phyloP scores from a whole-genome alignment of 2,797 vertebrate genomes.

The Fratercula arctica region DNA sequence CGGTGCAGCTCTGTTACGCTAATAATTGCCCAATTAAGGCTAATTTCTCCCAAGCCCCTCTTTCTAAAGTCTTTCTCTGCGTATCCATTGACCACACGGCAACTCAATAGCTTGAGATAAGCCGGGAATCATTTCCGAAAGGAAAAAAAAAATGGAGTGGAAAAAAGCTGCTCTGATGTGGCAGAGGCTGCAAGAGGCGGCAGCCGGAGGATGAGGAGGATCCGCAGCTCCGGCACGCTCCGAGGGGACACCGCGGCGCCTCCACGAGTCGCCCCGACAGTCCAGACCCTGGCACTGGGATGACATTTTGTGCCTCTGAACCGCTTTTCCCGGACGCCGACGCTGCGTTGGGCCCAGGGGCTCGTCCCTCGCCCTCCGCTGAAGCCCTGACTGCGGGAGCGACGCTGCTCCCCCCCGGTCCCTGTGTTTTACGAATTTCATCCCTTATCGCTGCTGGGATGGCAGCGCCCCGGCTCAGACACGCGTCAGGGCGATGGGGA shows the following conservation, averaged over 20 bases:
- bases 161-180: background rate
- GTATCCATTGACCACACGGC: fast-evolving
- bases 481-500: fast-evolving
- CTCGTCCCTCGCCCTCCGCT: background rate
- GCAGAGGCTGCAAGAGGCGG: background rate
- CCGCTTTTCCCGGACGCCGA: background rate
- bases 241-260: fast-evolving
- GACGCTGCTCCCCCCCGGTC: background rate
- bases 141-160: background rate
- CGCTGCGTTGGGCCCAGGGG: too few species aligned
- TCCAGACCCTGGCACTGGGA: too few species aligned
- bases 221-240: fast-evolving
- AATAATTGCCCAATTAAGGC: background rate
- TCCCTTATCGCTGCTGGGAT: fast-evolving
- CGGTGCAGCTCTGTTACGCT: background rate
- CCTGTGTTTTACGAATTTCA: fast-evolving
- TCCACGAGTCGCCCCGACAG: fast-evolving
- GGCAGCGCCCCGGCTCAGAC: background rate
- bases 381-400: background rate
- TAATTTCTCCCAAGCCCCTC: background rate
- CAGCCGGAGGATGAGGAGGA: background rate
- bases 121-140: background rate
- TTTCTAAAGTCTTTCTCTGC: background rate
- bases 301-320: background rate
- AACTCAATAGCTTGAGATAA: background rate